Conservation (phyloP, 1,140 invertebrate genomes). For the Eupeodes corollae region DNA sequence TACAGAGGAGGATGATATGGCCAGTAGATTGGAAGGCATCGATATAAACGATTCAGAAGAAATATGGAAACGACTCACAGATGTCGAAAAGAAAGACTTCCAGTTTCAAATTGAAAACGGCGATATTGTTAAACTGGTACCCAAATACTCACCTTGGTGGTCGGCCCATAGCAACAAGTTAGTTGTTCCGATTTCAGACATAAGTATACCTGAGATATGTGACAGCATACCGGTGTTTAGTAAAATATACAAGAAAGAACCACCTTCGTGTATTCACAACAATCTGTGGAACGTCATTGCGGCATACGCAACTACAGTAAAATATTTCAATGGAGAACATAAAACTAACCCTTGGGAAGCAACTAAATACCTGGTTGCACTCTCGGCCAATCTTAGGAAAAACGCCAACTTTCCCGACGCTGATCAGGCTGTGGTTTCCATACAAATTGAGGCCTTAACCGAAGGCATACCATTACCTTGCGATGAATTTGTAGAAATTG, state of each 20-base stretch:
- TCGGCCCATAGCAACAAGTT: constrained; percentile 5
- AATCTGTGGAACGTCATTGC: constrained; percentile 59
- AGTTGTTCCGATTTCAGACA: not conserved
- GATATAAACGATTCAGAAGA: constrained; percentile 60
- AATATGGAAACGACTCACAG: constrained; percentile 55
- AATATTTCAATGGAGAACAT: constrained; percentile 62
- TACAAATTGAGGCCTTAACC: constrained; percentile 37
- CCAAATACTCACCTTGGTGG: constrained; percentile 66
- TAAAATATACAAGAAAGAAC: constrained; percentile 44
- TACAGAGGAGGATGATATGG: constrained; percentile 47
- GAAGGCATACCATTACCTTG: constrained; percentile 12
- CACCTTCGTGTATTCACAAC: constrained; percentile 50
- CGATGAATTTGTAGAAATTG: constrained; percentile 18
- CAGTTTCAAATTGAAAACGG: constrained; percentile 49
- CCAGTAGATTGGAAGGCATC: constrained; percentile 48
- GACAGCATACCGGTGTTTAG: constrained; percentile 40
- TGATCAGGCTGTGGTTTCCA: constrained; percentile 48
- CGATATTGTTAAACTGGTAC: constrained; percentile 50
- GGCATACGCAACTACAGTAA: constrained; percentile 50
- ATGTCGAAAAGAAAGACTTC: constrained; percentile 59
- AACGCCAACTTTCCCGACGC: constrained; percentile 50
- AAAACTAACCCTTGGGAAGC: constrained; percentile 47
- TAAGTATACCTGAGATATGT: constrained; percentile 12
- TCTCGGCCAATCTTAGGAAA: constrained; percentile 48
- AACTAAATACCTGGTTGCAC: constrained; percentile 42